Evolutionary conservation across 1,140 invertebrate genomes (phyloP).

Genomic region (Vanessa atalanta): DNA sequence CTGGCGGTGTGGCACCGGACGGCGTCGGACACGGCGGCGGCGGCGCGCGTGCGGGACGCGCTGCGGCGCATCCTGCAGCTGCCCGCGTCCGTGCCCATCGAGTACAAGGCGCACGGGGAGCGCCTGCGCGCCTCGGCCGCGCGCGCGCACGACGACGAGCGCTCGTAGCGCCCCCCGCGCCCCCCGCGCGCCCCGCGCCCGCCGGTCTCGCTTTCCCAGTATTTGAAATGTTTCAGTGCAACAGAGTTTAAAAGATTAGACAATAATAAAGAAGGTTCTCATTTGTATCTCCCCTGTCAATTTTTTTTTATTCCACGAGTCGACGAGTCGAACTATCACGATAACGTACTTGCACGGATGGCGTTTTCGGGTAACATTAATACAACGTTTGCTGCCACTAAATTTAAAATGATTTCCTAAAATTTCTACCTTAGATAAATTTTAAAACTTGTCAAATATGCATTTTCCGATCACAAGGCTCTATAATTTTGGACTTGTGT

Average conservation of each 20-base stretch:
- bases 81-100: constrained; percentile 94
- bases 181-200: constrained; percentile 18
- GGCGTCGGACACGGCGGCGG: constrained; percentile 92
- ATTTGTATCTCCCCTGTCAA: not conserved
- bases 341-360: no score
- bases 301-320: no score
- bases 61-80: constrained; percentile 96
- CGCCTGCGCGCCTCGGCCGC: constrained; percentile 95
- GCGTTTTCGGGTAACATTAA: not conserved
- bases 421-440: not conserved
- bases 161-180: constrained; percentile 41
- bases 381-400: not conserved
- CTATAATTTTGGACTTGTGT: not conserved
- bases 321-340: no score
- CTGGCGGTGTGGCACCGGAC: constrained; percentile 99
- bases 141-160: constrained; percentile 87
- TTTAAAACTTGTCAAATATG: not conserved
- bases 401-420: not conserved
- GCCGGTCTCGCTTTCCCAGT: not conserved
- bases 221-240: not conserved
- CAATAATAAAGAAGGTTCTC: not conserved
- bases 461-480: not conserved
- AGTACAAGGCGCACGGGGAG: constrained; percentile 92
- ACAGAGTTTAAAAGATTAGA: not conserved
- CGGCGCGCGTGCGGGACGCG: constrained; percentile 95